phyloP scores from a whole-genome alignment of 2,797 vertebrate genomes.

The Balearica regulorum region DNA sequence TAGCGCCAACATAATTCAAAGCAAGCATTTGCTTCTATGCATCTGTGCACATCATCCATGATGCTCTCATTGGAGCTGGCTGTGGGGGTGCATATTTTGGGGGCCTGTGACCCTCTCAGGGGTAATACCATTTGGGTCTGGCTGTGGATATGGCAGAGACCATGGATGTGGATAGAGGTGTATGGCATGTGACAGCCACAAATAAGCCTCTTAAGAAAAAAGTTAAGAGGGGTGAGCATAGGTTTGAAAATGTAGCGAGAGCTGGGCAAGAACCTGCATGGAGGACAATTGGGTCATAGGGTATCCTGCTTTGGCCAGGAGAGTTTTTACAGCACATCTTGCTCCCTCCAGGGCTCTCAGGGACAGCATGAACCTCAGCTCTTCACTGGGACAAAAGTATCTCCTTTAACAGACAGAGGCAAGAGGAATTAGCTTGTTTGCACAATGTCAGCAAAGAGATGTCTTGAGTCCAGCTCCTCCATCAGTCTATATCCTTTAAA shows the following conservation, averaged over 20 bases:
- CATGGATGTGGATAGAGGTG: not conserved
- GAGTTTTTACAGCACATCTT: not conserved
- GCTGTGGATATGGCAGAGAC: not conserved
- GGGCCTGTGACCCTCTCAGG: not conserved
- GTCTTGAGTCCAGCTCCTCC: not conserved
- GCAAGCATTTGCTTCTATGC: not conserved
- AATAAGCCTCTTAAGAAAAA: not conserved
- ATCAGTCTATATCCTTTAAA: not conserved
- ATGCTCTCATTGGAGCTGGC: not conserved
- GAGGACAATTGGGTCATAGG: not conserved
- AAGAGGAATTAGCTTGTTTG: not conserved
- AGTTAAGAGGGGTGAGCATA: not conserved
- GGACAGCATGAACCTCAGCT: not conserved
- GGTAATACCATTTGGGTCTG: not conserved
- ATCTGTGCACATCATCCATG: fast-evolving
- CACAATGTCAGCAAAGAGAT: not conserved
- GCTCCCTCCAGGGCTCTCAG: not conserved
- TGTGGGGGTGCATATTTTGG: fast-evolving
- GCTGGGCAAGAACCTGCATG: not conserved
- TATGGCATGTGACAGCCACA: not conserved
- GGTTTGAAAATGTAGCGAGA: not conserved
- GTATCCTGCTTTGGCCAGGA: not conserved
- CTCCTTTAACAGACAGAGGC: not conserved
- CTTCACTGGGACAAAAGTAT: not conserved
- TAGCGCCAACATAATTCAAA: not conserved